Base-by-base conservation (phyloP, 2,888 invertebrate species). In the Pediacus dermestoides region DNA sequence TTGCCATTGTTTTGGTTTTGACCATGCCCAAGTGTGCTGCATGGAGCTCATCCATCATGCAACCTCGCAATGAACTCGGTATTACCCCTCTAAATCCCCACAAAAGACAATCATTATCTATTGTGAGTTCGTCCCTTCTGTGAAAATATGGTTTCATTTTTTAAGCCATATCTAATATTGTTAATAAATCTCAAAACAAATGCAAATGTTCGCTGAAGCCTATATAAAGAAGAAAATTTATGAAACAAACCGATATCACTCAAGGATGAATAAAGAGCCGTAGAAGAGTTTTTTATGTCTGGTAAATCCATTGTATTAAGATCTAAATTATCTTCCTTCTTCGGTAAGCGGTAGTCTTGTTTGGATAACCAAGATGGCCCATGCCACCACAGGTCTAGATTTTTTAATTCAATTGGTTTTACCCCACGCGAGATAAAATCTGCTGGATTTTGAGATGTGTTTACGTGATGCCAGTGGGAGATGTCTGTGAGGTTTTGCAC, bases 51-150 rank as follows among this genome's bases (percentile, higher is more conserved):
- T 46, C 22, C 7, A 59, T 30, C 4, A 57, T 14, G 7, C 2
- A 9, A n/a, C 34, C 6, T 25, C 43, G 31, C 11, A 50, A 48
- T 4, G 11, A 35, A 12, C 44, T n/a, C 3, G 58, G 57, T 36
- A 59, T 48, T 1, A 58, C 37, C 3, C 57, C 39, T 25, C 57
- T 34, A 23, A 57, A 42, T 6, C 51, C 49, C 52, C 52, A 53
- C 23, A 60, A 28, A 30, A 44, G 34, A 33, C 32, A 33, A 16
- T 42, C 30, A 16, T 38, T 16, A 14, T 50, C 41, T 11, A 44
- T 37, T 4, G 21, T 36, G 14, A 49, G 21, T 34, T 50, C 42
- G 16, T 49, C 27, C 42, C 22, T 39, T 23, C 11, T 33, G 12
- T 8, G 9, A 31, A 27, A 40, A 37, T 16, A 46, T 8, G 23